Evolutionary conservation across 2,888 invertebrate species (phyloP).

Genomic region (Clivina fossor): DNA sequence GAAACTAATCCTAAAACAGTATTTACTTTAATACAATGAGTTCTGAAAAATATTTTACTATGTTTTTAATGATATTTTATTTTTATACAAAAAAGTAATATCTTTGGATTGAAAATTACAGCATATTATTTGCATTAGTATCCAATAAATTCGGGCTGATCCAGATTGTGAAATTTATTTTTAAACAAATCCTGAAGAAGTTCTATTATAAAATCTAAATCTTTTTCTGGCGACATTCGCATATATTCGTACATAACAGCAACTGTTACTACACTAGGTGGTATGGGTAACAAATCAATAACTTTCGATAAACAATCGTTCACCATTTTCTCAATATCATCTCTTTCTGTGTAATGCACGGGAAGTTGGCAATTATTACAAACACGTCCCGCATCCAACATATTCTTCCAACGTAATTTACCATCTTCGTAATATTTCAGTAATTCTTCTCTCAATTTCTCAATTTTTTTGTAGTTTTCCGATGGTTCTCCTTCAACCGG

Average conservation of each 20-base stretch:
- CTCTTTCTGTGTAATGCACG: conserved; percentile 22
- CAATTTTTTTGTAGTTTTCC: conserved; percentile 8
- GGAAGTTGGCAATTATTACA: conserved; percentile 27
- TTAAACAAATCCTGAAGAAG: conserved; percentile 18
- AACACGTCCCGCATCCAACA: conserved; percentile 18
- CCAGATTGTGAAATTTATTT: conserved; percentile 16
- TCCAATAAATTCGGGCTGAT: conserved; percentile 22
- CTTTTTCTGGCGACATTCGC: conserved; percentile 14
- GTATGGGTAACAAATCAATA: conserved; percentile 14
- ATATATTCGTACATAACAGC: conserved; percentile 24
- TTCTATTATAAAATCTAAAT: conserved; percentile 27
- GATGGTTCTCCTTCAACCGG: conserved; percentile 7
- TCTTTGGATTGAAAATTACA: not conserved
- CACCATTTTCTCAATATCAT: conserved; percentile 23
- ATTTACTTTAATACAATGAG: no score
- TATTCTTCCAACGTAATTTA: conserved; percentile 15
- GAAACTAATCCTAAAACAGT: no score
- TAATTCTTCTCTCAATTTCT: conserved; percentile 15
- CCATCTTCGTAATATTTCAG: conserved; percentile 23
- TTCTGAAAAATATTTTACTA: no score
- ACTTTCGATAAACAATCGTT: conserved; percentile 22
- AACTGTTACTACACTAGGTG: conserved; percentile 17
- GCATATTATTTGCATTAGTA: conserved; percentile 9
- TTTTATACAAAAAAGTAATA: not conserved
- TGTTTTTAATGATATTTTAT: no score